Conservation (phyloP, 2,888 invertebrate species). For the Parthenolecanium corni region DNA sequence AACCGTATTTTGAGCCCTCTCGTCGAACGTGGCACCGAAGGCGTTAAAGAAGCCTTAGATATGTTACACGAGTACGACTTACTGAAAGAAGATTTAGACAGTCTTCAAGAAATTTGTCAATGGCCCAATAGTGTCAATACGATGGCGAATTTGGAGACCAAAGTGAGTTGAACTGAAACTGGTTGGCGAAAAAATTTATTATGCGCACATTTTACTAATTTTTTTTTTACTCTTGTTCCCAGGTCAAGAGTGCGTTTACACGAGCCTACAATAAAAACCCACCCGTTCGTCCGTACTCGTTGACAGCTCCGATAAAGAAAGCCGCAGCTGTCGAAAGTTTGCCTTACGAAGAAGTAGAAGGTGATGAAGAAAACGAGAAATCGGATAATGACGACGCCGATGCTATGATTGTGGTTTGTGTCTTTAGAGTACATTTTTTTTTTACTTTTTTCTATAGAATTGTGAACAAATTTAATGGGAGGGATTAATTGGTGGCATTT, state of each 20-base stretch:
- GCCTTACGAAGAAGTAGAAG: constrained; percentile 36
- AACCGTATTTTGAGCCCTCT: constrained; percentile 67
- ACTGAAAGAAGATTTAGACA: constrained; percentile 81
- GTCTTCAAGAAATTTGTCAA: constrained; percentile 66
- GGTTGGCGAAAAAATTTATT: neutral
- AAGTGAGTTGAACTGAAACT: too few species aligned
- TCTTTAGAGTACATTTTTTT: neutral
- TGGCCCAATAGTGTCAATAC: constrained; percentile 75
- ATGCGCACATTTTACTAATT: neutral
- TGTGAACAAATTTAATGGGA: too few species aligned
- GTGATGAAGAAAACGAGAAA: constrained; percentile 39
- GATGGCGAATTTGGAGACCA: constrained; percentile 61
- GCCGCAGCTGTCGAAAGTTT: constrained; percentile 40
- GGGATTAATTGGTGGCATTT: too few species aligned
- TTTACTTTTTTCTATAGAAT: too few species aligned
- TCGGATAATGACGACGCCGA: constrained; percentile 41
- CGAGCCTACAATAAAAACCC: constrained; percentile 80
- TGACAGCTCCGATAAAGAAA: constrained; percentile 49
- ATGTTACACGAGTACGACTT: constrained; percentile 76
- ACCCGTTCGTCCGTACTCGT: constrained; percentile 63
- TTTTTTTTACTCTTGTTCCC: constrained; percentile 3
- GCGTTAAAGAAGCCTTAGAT: constrained; percentile 56
- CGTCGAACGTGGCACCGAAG: constrained; percentile 53
- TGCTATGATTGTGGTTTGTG: constrained; percentile 63
- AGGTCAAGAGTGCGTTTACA: constrained; percentile 90